Conservation (phyloP, 2,113 vertebrate species). For the Elephas maximus region DNA sequence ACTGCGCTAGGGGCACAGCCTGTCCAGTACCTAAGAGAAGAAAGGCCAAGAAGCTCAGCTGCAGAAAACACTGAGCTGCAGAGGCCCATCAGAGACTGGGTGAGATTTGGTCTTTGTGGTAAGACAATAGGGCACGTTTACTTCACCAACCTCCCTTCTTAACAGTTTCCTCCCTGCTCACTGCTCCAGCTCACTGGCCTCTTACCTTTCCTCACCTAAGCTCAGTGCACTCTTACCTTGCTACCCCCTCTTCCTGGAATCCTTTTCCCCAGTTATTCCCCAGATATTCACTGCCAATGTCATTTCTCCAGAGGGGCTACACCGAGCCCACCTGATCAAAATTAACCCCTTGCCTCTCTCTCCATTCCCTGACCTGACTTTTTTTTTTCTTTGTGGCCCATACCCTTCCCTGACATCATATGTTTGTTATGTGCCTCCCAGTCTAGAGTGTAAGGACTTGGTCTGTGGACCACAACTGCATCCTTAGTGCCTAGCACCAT, state of each 20-base stretch:
- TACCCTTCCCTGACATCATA: rapidly evolving
- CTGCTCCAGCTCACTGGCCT: neutral
- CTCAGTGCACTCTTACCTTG: neutral
- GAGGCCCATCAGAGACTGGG: neutral
- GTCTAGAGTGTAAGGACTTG: neutral
- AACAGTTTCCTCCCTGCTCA: neutral
- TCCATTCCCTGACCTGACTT: neutral
- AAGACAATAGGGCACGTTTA: neutral
- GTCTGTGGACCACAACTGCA: neutral
- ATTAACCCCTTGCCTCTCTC: neutral
- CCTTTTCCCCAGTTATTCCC: neutral
- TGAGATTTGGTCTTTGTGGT: neutral
- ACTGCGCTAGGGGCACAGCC: neutral
- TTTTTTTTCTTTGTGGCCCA: neutral
- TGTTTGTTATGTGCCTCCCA: neutral
- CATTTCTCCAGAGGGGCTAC: neutral
- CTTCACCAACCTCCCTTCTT: neutral
- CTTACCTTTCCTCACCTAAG: neutral
- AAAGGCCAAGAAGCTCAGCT: neutral
- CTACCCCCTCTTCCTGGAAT: neutral
- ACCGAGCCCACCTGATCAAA: neutral
- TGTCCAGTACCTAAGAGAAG: neutral
- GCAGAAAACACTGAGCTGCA: neutral
- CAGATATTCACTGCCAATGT: neutral
- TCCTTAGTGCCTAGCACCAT: neutral